Base-by-base conservation (phyloP, 2,797 vertebrate species). In the Catostomus latipinnis region DNA sequence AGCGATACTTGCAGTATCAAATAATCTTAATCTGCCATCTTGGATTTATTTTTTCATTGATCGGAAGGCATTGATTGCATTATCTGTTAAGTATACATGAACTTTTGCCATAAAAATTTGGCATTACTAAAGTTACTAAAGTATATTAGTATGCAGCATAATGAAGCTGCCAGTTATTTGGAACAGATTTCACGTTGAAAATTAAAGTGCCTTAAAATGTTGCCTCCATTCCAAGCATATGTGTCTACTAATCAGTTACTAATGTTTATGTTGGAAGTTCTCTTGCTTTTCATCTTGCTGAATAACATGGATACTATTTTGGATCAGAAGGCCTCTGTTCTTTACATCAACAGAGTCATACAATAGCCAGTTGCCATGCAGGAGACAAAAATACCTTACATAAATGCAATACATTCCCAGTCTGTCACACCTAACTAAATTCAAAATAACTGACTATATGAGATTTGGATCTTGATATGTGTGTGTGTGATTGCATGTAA, bases 371-470 rank as follows among this genome's bases (percentile, higher is more conserved):
- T 71, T 56, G 52, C 52, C 4, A 13, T 56, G 2, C 52, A 53
- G 12, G 4, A 34, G 34, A 34, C 34, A 34, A 34, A 34, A 34
- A 34, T 69, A 54, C 50, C 22, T 54, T 13, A n/a, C 8, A 5
- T 8, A 45, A 56, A 71, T 14, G 13, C 22, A 70, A 70, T 70
- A 18, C n/a, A 71, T 57, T 71, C 69, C 53, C 2, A 10, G 3
- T 10, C 22, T 46, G 69, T 45, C 69, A 57, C 34, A 71, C 8
- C 54, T 18, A 57, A 46, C 68, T 71, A 45, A 56, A 56, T 9
- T 46, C 53, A 48, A 57, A 71, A 48, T 46, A 58, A 16, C 70
- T 48, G 34, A 1, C 69, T 46, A 46, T 57, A 70, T 14, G 11
- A 43, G n/a, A 12, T 71, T 48, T 71, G 9, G 14, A 48, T 18